phyloP scores from a whole-genome alignment of 2,797 vertebrate species.

The Phalloptychus januarius region DNA sequence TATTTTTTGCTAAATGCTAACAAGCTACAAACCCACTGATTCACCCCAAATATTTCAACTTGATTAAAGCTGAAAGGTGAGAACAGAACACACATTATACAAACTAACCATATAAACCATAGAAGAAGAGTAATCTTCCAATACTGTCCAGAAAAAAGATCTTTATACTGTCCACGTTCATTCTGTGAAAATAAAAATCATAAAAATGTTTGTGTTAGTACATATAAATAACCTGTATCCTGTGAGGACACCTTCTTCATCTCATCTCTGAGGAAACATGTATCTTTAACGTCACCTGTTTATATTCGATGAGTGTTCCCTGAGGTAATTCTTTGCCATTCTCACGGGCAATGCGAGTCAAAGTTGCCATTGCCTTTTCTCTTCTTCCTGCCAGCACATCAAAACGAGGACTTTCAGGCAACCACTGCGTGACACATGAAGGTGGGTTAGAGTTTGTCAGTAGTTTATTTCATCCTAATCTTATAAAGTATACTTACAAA shows the following conservation, averaged over 20 bases:
- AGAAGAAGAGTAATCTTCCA: slow-evolving; percentile 87
- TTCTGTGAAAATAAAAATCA: slow-evolving; percentile 70
- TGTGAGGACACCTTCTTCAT: background rate
- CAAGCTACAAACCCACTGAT: background rate
- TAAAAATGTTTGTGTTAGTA: background rate
- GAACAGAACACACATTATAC: slow-evolving; percentile 1
- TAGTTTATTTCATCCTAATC: background rate
- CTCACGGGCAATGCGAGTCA: slow-evolving; percentile 84
- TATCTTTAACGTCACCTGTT: slow-evolving; percentile 76
- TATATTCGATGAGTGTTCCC: slow-evolving; percentile 81
- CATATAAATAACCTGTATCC: background rate
- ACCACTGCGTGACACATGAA: slow-evolving; percentile 79
- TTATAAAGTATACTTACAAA: slow-evolving; percentile 80
- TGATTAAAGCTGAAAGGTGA: background rate
- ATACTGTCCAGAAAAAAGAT: slow-evolving; percentile 87
- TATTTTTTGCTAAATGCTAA: background rate
- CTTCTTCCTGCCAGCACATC: slow-evolving; percentile 85
- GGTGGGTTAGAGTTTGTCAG: background rate
- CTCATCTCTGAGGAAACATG: background rate
- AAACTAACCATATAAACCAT: slow-evolving; percentile 92
- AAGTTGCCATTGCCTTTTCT: slow-evolving; percentile 85
- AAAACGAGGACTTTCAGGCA: slow-evolving; percentile 93
- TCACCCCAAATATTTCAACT: background rate
- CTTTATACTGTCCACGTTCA: slow-evolving; percentile 83
- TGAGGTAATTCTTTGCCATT: slow-evolving; percentile 86